Evolutionary conservation across 23 tunicate species (phyloP).

Genomic region (Trididemnum miniatum): DNA sequence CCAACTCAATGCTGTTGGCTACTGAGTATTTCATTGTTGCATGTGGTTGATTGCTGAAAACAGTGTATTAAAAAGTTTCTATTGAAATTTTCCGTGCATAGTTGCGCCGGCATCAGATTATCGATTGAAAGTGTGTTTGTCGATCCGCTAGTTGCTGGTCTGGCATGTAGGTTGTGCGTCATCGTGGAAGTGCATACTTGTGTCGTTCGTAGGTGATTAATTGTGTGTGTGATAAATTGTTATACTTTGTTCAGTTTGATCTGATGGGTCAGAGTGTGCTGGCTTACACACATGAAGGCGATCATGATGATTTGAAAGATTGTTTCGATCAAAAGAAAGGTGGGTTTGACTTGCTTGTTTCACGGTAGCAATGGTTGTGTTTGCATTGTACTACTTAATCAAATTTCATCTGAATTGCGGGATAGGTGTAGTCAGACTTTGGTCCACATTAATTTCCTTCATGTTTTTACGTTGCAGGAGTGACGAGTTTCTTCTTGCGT

Average conservation of each 20-base stretch:
- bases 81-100: neutral
- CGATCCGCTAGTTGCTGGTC: too few relatives aligned
- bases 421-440: too few relatives aligned
- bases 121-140: too few relatives aligned
- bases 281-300: constrained; percentile 77
- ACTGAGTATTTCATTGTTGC: neutral
- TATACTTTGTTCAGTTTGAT: constrained; percentile 52
- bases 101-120: too few relatives aligned
- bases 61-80: neutral
- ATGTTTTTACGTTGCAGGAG: neutral
- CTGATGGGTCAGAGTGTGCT: constrained; percentile 73
- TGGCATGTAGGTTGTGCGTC: too few relatives aligned
- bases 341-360: too few relatives aligned
- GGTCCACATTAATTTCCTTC: neutral
- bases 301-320: constrained; percentile 70
- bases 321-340: constrained; percentile 37
- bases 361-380: neutral
- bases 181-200: too few relatives aligned
- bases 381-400: too few relatives aligned
- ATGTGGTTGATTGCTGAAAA: neutral
- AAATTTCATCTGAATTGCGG: too few relatives aligned
- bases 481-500: constrained; percentile 51
- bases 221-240: too few relatives aligned
- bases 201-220: too few relatives aligned
- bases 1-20: too few relatives aligned